phyloP scores from a whole-genome alignment of 92 coral and sea anemone species.

The Epizoanthus scotinus region DNA sequence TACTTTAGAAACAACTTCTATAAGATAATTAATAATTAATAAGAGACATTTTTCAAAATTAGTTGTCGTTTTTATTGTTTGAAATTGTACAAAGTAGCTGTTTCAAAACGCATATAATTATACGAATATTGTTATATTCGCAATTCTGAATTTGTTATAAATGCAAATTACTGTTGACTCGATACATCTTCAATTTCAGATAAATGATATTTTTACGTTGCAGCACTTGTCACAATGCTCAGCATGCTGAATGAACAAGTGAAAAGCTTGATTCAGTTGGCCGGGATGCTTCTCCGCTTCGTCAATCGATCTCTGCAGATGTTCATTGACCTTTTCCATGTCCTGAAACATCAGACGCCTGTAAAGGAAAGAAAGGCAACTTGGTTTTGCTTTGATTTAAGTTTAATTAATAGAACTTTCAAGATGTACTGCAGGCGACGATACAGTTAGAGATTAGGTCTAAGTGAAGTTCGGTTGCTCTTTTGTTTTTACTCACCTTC shows the following conservation, averaged over 20 bases:
- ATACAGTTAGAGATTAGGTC: no score
- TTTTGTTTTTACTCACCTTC: conserved; percentile 47
- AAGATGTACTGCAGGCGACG: no score
- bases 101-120: no score
- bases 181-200: conserved; percentile 26
- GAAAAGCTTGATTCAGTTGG: conserved; percentile 76
- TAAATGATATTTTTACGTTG: conserved; percentile 70
- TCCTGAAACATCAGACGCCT: conserved; percentile 73
- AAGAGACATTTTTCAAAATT: no score
- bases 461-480: no score
- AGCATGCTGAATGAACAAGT: conserved; percentile 83
- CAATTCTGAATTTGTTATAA: no score
- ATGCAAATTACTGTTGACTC: not conserved
- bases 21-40: no score
- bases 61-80: no score
- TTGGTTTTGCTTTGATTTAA: not conserved
- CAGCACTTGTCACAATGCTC: conserved; percentile 75
- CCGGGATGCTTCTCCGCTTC: conserved; percentile 67
- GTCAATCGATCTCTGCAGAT: conserved; percentile 72
- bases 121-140: no score
- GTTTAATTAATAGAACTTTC: no score
- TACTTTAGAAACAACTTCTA: no score
- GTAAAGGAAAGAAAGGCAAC: not conserved
- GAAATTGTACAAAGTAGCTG: no score
- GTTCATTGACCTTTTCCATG: conserved; percentile 67